A percentile compares a stretch with the other conserved stretches of the same genome.
Evolutionary conservation across 2,113 vertebrate species (phyloP).

Genomic region (Malurus alboscapulatus): DNA sequence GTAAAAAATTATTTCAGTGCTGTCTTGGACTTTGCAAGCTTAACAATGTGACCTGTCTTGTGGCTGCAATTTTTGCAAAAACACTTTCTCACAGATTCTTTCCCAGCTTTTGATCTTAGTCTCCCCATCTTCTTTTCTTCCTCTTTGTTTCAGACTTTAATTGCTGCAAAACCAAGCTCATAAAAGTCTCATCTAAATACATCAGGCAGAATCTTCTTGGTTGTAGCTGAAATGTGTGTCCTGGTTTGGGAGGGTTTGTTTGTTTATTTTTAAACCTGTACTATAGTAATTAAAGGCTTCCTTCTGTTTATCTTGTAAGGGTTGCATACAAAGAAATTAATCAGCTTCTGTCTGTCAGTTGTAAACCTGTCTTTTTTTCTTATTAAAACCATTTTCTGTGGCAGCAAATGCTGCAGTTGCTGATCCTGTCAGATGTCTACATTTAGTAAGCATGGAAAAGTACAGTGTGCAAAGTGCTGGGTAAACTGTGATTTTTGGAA

Average conservation of each 20-base stretch:
- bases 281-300: background rate
- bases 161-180: background rate
- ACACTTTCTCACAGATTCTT: background rate
- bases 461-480: background rate
- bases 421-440: background rate
- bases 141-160: background rate
- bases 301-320: background rate
- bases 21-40: background rate
- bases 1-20: background rate
- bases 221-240: background rate
- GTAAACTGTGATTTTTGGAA: background rate
- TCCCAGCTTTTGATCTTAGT: background rate
- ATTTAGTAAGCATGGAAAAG: background rate
- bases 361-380: background rate
- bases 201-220: background rate
- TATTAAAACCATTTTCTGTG: background rate
- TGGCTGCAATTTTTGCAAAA: background rate
- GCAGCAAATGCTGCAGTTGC: background rate
- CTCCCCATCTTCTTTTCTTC: background rate
- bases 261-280: background rate
- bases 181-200: background rate
- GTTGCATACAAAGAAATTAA: background rate
- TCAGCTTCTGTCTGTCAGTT: background rate
- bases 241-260: background rate
- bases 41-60: background rate